A percentile compares a stretch with the other conserved stretches of the same genome.
Conservation (phyloP, 1,140 invertebrate species). For the Heliconius melpomene region DNA sequence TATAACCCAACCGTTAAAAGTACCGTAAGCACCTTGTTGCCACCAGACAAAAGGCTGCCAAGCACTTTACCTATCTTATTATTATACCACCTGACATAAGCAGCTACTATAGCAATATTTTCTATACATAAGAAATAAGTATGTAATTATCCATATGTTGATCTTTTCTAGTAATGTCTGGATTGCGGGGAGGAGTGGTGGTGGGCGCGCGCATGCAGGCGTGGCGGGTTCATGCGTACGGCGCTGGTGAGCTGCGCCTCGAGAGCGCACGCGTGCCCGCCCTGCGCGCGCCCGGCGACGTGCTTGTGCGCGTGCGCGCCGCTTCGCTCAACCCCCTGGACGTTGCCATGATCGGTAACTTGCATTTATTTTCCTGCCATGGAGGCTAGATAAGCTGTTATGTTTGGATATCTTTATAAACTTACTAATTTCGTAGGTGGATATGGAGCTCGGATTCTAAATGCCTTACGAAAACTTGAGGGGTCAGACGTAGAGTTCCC, state of each 20-base stretch:
- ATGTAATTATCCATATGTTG: not conserved
- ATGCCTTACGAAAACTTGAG: slow-evolving; percentile 82
- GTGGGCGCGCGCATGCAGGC: slow-evolving; percentile 82
- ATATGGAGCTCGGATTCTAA: slow-evolving; percentile 87
- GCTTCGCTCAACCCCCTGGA: slow-evolving; percentile 97
- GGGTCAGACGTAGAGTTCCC: slow-evolving; percentile 87
- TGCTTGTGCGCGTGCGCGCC: slow-evolving; percentile 90
- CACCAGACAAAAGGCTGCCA: no score
- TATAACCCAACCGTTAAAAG: no score
- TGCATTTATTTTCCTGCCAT: not conserved
- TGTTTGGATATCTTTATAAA: not conserved
- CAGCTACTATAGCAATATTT: no score
- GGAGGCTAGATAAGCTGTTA: not conserved
- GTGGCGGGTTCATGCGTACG: slow-evolving; percentile 90
- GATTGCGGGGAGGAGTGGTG: slow-evolving; percentile 13
- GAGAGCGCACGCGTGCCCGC: slow-evolving; percentile 84
- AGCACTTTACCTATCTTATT: no score
- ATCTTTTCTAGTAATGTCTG: slow-evolving; percentile 7
- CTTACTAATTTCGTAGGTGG: slow-evolving; percentile 81
- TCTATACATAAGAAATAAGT: no score
- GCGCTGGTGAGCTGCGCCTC: slow-evolving; percentile 85
- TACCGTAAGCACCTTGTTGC: no score
- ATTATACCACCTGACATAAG: no score
- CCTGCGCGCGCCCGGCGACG: slow-evolving; percentile 86
- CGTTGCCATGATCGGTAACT: slow-evolving; percentile 88